Evolutionary conservation across 2,888 invertebrate genomes (phyloP).

Genomic region (Mechanitis messenoides): DNA sequence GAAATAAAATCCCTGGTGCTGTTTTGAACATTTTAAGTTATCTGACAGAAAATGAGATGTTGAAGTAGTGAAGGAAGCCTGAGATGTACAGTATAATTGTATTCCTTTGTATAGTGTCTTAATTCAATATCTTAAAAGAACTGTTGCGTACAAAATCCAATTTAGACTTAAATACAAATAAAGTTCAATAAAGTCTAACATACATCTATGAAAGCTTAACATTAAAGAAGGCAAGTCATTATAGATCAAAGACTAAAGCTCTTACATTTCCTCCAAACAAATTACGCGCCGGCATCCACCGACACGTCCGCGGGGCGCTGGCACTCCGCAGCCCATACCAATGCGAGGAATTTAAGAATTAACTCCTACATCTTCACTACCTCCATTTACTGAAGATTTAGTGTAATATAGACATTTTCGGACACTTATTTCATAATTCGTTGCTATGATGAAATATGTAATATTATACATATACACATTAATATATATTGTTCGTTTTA

Average conservation of each 20-base stretch:
- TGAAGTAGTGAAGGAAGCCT: too few relatives aligned
- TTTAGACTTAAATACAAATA: neutral
- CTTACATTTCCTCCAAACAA: slow-evolving; percentile 3
- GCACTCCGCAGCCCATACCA: neutral
- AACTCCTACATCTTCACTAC: neutral
- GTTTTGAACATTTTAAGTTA: slow-evolving; percentile 3
- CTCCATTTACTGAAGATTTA: too few relatives aligned
- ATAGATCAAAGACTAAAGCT: slow-evolving; percentile 1
- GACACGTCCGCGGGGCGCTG: neutral
- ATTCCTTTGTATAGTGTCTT: too few relatives aligned
- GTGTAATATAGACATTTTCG: too few relatives aligned
- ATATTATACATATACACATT: too few relatives aligned
- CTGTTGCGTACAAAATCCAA: too few relatives aligned
- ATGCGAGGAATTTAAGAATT: neutral
- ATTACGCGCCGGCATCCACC: neutral
- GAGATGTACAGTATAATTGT: too few relatives aligned
- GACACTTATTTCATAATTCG: too few relatives aligned
- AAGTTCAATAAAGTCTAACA: neutral
- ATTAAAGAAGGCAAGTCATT: neutral
- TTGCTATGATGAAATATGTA: too few relatives aligned
- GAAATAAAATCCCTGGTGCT: too few relatives aligned
- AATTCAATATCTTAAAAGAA: too few relatives aligned
- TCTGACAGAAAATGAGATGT: slow-evolving; percentile 24
- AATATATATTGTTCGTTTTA: too few relatives aligned
- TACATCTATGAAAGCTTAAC: neutral